These are phyloP conservation scores for Triplophysa yarkandensis DNA, from an alignment of 2,797 vertebrate species.

Conservation along the genomic window DNA sequence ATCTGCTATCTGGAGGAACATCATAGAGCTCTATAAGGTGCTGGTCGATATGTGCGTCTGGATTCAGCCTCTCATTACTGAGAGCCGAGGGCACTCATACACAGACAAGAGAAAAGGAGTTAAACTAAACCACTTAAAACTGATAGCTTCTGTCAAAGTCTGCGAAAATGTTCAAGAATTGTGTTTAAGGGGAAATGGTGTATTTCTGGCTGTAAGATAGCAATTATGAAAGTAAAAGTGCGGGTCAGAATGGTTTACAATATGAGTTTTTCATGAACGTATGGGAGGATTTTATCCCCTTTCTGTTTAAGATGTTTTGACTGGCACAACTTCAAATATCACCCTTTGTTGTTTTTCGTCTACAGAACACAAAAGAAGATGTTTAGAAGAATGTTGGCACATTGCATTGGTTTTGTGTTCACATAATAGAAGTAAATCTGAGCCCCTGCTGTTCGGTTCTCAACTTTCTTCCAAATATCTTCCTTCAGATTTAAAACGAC, in stretches of 20 bases:
- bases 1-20: constrained; percentile 32
- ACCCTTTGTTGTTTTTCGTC: too few species aligned
- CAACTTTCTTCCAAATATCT: too few species aligned
- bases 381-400: too few species aligned
- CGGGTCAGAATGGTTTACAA: not conserved
- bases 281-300: not conserved
- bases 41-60: constrained; percentile 19
- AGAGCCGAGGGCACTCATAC: constrained; percentile 11
- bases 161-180: not conserved
- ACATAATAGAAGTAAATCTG: too few species aligned
- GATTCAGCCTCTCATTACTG: constrained; percentile 23
- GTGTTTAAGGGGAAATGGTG: not conserved
- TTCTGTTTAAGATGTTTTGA: not conserved
- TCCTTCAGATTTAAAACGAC: too few species aligned
- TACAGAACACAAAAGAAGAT: too few species aligned
- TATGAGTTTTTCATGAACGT: not conserved
- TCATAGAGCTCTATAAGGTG: constrained; percentile 9
- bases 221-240: not conserved
- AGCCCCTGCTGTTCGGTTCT: too few species aligned
- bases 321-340: too few species aligned
- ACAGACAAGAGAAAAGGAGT: not conserved
- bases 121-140: constrained; percentile 6
- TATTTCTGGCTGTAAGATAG: not conserved
- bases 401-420: too few species aligned
- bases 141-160: not conserved